phyloP scores from a whole-genome alignment of 1,140 invertebrate species.

The Bemisia tabaci region DNA sequence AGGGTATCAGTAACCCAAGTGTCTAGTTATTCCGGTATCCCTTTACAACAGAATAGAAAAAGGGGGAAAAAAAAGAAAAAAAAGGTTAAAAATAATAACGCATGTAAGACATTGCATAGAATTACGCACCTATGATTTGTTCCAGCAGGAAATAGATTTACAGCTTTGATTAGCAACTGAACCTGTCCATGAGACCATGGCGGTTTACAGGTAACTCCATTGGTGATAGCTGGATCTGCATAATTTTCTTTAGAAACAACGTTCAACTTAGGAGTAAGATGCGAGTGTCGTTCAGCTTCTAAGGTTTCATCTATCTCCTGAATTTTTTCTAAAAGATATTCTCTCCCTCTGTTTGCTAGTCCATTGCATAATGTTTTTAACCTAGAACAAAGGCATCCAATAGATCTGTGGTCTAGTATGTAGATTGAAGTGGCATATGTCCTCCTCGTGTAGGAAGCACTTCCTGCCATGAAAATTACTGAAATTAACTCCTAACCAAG shows the following conservation, averaged over 20 bases:
- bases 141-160: conserved; percentile 91
- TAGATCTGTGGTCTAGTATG: too few relatives aligned
- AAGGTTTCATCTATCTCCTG: not conserved
- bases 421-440: too few relatives aligned
- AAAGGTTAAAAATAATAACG: too few relatives aligned
- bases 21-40: too few relatives aligned
- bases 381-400: too few relatives aligned
- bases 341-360: not conserved
- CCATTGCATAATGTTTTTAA: not conserved
- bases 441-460: too few relatives aligned
- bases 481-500: too few relatives aligned
- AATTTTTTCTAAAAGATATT: not conserved
- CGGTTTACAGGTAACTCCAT: not conserved
- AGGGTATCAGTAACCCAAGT: too few relatives aligned
- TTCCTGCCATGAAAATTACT: too few relatives aligned
- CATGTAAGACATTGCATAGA: too few relatives aligned
- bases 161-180: conserved; percentile 84
- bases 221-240: conserved; percentile 23
- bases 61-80: too few relatives aligned
- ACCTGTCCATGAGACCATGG: conserved; percentile 68
- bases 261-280: conserved; percentile 24
- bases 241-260: conserved; percentile 20
- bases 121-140: conserved; percentile 69
- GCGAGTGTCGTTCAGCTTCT: not conserved
- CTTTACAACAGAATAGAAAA: too few relatives aligned